phyloP scores from a whole-genome alignment of 2,888 invertebrate genomes.

The Pogonocherus hispidulus region DNA sequence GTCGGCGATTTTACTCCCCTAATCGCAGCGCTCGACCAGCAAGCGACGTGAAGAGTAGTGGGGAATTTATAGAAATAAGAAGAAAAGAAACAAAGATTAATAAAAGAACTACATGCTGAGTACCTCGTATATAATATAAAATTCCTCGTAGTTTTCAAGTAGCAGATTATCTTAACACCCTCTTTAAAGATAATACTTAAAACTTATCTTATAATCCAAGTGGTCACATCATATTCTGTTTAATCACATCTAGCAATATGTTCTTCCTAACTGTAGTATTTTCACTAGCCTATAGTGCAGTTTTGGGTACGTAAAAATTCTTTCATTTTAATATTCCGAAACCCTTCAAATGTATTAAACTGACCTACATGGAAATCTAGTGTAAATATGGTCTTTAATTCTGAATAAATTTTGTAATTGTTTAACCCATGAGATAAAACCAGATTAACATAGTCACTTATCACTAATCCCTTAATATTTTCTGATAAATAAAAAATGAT shows the following conservation, averaged over 20 bases:
- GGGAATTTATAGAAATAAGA: too few relatives aligned
- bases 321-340: background rate
- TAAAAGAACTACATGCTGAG: too few relatives aligned
- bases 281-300: background rate
- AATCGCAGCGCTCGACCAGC: too few relatives aligned
- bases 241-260: background rate
- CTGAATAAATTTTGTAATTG: too few relatives aligned
- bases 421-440: too few relatives aligned
- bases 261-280: background rate
- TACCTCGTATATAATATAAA: background rate
- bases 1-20: too few relatives aligned
- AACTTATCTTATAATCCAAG: background rate
- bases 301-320: background rate
- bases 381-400: background rate
- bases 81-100: too few relatives aligned
- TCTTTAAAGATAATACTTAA: background rate
- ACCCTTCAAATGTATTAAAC: background rate
- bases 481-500: too few relatives aligned
- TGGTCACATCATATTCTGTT: background rate
- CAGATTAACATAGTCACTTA: too few relatives aligned
- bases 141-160: background rate
- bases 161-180: background rate
- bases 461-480: too few relatives aligned
- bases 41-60: too few relatives aligned
- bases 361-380: background rate